Evolutionary conservation across 2,113 vertebrate species (phyloP).

Genomic region (Terrapene triunguis): DNA sequence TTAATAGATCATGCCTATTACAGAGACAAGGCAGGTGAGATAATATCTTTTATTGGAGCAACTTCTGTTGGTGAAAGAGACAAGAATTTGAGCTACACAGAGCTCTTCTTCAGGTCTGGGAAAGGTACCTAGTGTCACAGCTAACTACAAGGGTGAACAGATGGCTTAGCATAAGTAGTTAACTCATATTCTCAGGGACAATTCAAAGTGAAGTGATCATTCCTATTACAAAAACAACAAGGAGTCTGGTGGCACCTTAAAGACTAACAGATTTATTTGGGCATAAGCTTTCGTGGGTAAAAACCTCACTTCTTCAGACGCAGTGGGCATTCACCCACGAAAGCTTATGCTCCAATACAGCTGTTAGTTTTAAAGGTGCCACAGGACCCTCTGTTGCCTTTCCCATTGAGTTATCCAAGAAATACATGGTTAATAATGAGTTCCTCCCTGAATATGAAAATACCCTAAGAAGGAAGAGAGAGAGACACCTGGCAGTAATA

Average conservation of each 20-base stretch:
- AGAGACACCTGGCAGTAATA: not conserved
- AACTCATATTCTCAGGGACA: not conserved
- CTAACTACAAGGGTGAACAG: not conserved
- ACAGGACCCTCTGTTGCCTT: not conserved
- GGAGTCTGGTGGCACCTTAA: too few species aligned
- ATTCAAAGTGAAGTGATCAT: not conserved
- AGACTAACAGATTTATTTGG: too few species aligned
- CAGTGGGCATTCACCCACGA: too few species aligned
- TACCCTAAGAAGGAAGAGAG: constrained; percentile 2
- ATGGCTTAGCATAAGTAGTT: not conserved
- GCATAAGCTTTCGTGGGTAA: too few species aligned
- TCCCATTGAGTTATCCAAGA: not conserved
- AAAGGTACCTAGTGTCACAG: not conserved
- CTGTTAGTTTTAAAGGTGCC: too few species aligned
- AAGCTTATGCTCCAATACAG: too few species aligned
- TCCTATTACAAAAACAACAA: not conserved
- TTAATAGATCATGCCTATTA: constrained; percentile 44
- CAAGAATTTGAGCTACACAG: too few species aligned
- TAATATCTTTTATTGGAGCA: too few species aligned
- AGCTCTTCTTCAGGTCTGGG: too few species aligned
- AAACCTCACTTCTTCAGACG: too few species aligned
- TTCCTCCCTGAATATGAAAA: constrained; percentile 10
- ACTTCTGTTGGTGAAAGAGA: too few species aligned
- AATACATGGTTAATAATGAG: constrained; percentile 2
- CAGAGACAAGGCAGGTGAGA: not conserved